These are phyloP conservation scores for Buceros bicornis DNA, from an alignment of 2,797 vertebrate genomes.

Conservation along the genomic window DNA sequence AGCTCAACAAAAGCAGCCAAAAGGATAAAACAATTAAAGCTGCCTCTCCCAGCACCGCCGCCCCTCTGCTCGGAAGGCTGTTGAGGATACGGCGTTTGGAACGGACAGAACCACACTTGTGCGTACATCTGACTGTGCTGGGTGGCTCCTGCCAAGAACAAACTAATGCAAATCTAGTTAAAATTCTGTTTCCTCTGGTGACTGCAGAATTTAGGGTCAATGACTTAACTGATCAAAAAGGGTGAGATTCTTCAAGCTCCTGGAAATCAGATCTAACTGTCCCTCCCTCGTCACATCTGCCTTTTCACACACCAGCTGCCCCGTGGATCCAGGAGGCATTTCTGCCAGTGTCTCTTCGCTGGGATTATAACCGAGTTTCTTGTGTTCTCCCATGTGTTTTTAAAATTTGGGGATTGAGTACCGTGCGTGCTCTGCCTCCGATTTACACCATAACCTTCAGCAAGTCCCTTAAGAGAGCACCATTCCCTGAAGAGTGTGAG, in stretches of 20 bases:
- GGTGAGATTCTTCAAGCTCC: background rate
- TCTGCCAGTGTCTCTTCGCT: background rate
- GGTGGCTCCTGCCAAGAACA: slow-evolving; percentile 51
- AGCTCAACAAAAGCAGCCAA: slow-evolving; percentile 14
- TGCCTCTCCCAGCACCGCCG: background rate
- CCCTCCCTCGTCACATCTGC: fast-evolving
- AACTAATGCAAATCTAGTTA: slow-evolving; percentile 45
- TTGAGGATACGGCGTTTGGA: background rate
- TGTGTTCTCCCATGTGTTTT: background rate
- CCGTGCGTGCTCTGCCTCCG: background rate
- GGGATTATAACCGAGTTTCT: fast-evolving
- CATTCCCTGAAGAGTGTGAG: fast-evolving
- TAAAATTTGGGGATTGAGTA: background rate
- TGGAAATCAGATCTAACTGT: background rate
- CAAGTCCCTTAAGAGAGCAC: background rate
- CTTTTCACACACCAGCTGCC: background rate
- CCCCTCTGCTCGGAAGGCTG: background rate
- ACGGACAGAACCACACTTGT: background rate
- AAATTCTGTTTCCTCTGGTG: slow-evolving; percentile 35
- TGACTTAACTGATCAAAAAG: background rate
- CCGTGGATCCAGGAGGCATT: background rate
- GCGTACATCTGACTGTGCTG: background rate
- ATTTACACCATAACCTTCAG: background rate
- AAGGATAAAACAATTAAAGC: background rate
- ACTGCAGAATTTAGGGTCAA: background rate